A percentile compares a stretch with the other conserved stretches of the same genome.
phyloP scores from a whole-genome alignment of 1,140 invertebrate genomes.

The Colletes latitarsis region DNA sequence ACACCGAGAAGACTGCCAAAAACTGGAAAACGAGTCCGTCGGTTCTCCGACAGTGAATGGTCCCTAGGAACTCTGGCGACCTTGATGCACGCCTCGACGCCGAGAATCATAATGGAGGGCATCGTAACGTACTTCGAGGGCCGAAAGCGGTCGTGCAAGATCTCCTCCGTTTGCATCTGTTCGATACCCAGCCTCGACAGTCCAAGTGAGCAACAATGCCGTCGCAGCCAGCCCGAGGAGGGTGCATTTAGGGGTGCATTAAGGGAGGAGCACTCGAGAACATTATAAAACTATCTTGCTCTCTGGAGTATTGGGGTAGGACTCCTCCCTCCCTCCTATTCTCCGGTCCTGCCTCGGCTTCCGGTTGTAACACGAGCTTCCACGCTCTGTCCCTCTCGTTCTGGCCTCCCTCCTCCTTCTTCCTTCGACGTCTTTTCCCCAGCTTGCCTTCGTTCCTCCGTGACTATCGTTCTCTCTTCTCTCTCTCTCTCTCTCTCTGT shows the following conservation, averaged over 20 bases:
- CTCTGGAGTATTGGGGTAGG: conserved; percentile 63
- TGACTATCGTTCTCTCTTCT: not conserved
- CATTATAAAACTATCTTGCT: conserved; percentile 70
- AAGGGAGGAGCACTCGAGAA: conserved; percentile 70
- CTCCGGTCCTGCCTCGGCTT: conserved; percentile 51
- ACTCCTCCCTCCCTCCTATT: conserved; percentile 56
- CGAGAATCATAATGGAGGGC: conserved; percentile 16
- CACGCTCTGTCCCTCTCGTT: conserved; percentile 45
- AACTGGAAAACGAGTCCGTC: too few species aligned
- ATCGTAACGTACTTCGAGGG: conserved; percentile 48
- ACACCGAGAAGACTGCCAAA: too few species aligned
- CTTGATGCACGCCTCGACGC: not conserved
- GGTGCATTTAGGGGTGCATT: conserved; percentile 66
- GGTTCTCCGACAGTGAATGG: too few species aligned
- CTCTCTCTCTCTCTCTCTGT: not conserved
- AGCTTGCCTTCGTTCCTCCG: not conserved
- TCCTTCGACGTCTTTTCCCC: not conserved
- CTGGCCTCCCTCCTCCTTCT: not conserved
- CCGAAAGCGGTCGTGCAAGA: conserved; percentile 49
- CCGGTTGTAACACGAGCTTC: conserved; percentile 68
- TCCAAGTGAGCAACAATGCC: conserved; percentile 68
- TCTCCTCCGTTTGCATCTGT: conserved; percentile 53
- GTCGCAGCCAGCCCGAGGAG: conserved; percentile 31
- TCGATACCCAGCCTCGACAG: conserved; percentile 40
- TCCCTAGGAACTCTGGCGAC: too few species aligned